Evolutionary conservation across 2,888 invertebrate genomes (phyloP).

Genomic region (Agrochola circellaris): DNA sequence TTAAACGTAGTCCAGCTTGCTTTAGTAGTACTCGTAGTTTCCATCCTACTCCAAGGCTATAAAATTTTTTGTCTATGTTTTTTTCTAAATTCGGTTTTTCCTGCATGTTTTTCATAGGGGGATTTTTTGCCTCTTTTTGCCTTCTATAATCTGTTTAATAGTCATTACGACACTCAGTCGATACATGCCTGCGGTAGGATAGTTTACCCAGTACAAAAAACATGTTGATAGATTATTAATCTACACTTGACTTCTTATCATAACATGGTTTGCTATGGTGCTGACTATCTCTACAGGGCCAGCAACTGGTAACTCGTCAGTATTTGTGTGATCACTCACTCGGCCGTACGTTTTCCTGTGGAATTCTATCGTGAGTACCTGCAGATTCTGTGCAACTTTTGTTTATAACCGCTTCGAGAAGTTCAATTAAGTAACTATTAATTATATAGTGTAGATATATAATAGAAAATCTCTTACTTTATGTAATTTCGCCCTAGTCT

Average conservation of each 20-base stretch:
- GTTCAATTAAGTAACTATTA: not conserved
- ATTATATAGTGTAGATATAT: not conserved
- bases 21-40: too few relatives aligned
- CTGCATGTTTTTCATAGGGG: not conserved
- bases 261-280: not conserved
- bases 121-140: not conserved
- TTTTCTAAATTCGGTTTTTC: not conserved
- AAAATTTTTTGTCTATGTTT: not conserved
- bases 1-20: too few relatives aligned
- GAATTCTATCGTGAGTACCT: not conserved
- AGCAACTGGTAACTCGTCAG: not conserved
- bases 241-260: not conserved
- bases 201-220: too few relatives aligned
- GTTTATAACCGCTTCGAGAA: not conserved
- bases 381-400: not conserved
- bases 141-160: too few relatives aligned
- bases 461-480: not conserved
- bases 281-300: too few relatives aligned
- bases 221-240: not conserved
- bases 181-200: not conserved
- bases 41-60: not conserved
- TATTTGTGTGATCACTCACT: not conserved
- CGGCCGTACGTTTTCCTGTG: not conserved
- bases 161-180: too few relatives aligned
- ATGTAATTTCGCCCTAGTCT: not conserved